Evolutionary conservation across 2,888 invertebrate species (phyloP).

Genomic region (Dorcus hopei): DNA sequence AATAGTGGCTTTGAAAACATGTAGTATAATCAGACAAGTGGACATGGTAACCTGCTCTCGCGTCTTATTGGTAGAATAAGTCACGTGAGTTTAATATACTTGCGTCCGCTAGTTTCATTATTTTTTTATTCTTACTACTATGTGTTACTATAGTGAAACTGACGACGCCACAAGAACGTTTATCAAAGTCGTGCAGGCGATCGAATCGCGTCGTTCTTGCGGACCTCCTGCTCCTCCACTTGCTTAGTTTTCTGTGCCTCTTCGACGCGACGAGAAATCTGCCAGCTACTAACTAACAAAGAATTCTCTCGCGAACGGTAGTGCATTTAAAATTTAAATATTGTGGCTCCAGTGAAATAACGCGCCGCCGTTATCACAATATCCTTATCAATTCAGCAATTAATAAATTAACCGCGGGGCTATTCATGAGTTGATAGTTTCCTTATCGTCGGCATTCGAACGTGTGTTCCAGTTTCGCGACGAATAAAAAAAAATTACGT

Average conservation of each 20-base stretch:
- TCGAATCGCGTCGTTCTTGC: not conserved
- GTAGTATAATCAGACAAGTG: conserved; percentile 25
- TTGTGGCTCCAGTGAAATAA: no score
- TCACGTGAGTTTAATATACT: conserved; percentile 33
- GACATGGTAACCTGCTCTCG: conserved; percentile 22
- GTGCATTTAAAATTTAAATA: no score
- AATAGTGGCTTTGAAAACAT: conserved; percentile 23
- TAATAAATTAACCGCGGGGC: no score
- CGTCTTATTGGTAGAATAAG: conserved; percentile 26
- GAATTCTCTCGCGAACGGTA: no score
- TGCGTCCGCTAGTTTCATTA: conserved; percentile 27
- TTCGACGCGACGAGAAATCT: no score
- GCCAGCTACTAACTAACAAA: no score
- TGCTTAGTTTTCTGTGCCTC: no score
- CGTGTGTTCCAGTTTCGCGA: no score
- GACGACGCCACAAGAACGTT: conserved; percentile 16
- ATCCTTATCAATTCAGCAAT: no score
- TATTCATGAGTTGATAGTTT: no score
- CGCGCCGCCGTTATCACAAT: no score
- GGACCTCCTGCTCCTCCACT: not conserved
- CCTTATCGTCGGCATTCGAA: no score
- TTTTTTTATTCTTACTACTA: conserved; percentile 31
- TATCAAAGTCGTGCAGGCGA: not conserved
- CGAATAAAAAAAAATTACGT: not conserved
- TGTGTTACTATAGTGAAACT: conserved; percentile 29